Evolutionary conservation across 2,797 vertebrate species (phyloP), one percentile per base, ranked within the genome.

Genomic region (Aldrovandia affinis): DNA sequence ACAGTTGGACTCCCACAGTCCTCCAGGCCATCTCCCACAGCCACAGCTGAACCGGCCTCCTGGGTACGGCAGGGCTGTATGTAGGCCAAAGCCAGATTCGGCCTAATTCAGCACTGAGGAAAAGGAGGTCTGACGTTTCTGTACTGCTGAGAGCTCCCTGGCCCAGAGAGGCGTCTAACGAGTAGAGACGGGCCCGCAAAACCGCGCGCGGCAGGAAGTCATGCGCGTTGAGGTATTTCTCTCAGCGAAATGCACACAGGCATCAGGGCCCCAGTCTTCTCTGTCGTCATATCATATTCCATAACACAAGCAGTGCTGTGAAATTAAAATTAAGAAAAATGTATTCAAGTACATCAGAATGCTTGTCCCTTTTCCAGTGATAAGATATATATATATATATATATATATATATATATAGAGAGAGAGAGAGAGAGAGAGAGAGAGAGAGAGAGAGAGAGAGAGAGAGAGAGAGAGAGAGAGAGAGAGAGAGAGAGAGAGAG

Each of bases 1-100:
- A 93, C 94, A 95, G 93, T 93, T 90, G 89, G 91, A 92, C 94
- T 93, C 92, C 91, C 87, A 91, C 93, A 92, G 91, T 92, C 91
- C 95, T 86, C 84, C 90, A 84, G 94, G 94, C 92, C 93, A 94
- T 95, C 93, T 94, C 91, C 91, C 92, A 91, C 91, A 92, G 92
- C 92, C 65, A 88, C 92, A 90, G 93, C 85, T 63, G 80, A 61
- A n/a, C 9, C 10, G 36, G 20, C 59, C 54, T 30, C 54, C 39
- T 65, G 80, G 42, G 50, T 14, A 81, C 36, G 10, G 36, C 80
- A 42, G 33, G 3, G 50, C 57, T 44, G 36, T 89, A 94, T 90
- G 87, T 93, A 91, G 91, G 92, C 91, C 93, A 89, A 88, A 91
- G 92, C 86, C 83, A 92, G 89, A 91, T 89, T 91, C 90, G 92